phyloP scores from a whole-genome alignment of 2,113 vertebrate genomes.

The Chlorodrepanis virens region DNA sequence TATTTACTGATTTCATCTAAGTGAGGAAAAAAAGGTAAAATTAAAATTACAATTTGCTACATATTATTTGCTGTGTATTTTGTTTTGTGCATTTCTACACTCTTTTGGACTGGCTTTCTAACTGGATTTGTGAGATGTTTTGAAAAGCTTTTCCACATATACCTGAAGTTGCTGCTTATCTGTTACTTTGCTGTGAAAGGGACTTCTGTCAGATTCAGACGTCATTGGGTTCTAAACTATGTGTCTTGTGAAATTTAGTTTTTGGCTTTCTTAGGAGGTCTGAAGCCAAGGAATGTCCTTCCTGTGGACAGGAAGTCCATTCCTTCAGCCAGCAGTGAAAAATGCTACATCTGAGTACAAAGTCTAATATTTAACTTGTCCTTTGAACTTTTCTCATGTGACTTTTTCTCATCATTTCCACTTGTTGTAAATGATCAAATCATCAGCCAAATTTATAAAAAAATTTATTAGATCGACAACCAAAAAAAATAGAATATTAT shows the following conservation, averaged over 20 bases:
- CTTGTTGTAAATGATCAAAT: no score
- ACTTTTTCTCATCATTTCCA: neutral
- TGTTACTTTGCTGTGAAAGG: neutral
- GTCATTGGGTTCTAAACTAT: accelerated
- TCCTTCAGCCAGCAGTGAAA: neutral
- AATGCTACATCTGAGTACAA: neutral
- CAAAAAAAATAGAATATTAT: no score
- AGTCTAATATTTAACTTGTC: neutral
- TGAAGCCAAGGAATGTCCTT: neutral
- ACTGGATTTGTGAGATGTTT: neutral
- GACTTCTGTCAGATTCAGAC: neutral
- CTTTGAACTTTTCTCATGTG: neutral
- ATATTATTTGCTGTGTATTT: neutral
- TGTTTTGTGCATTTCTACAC: neutral
- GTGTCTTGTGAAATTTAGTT: neutral
- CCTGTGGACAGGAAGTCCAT: neutral
- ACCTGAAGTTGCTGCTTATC: neutral
- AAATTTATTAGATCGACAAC: no score
- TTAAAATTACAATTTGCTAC: neutral
- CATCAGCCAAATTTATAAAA: no score
- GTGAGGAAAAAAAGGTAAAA: neutral
- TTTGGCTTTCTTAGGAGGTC: neutral
- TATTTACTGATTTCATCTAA: neutral
- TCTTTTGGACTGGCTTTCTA: neutral
- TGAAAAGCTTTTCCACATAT: neutral